These are phyloP conservation scores for Cantharis lateralis DNA, from an alignment of 2,888 invertebrate genomes.

Conservation along the genomic window DNA sequence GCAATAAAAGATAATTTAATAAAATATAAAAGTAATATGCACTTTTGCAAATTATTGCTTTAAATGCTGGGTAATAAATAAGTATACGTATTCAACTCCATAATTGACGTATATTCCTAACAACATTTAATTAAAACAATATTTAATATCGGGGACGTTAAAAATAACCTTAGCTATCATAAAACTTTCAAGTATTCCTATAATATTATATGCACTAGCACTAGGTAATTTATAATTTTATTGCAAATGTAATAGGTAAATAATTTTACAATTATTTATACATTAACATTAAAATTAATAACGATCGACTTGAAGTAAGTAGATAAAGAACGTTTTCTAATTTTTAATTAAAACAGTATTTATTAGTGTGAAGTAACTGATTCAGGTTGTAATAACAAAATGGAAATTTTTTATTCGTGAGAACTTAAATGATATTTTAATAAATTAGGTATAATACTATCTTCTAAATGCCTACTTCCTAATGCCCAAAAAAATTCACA, in stretches of 20 bases:
- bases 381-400: not conserved
- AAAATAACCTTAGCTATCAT: not conserved
- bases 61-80: not conserved
- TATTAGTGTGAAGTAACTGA: not conserved
- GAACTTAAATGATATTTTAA: not conserved
- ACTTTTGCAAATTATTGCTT: not conserved
- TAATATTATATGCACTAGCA: not conserved
- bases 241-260: not conserved
- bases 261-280: not conserved
- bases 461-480: not conserved
- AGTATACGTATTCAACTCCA: not conserved
- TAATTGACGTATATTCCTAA: not conserved
- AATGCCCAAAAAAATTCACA: not conserved
- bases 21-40: not conserved
- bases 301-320: not conserved
- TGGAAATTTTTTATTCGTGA: not conserved
- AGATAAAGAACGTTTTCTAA: not conserved
- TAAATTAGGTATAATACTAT: not conserved
- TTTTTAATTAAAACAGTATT: not conserved
- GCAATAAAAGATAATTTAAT: not conserved
- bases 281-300: not conserved
- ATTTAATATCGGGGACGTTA: not conserved
- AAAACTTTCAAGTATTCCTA: not conserved
- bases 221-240: not conserved
- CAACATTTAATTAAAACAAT: not conserved